Base-by-base conservation (phyloP, 2,797 vertebrate species). In the Myotis vivesi region DNA sequence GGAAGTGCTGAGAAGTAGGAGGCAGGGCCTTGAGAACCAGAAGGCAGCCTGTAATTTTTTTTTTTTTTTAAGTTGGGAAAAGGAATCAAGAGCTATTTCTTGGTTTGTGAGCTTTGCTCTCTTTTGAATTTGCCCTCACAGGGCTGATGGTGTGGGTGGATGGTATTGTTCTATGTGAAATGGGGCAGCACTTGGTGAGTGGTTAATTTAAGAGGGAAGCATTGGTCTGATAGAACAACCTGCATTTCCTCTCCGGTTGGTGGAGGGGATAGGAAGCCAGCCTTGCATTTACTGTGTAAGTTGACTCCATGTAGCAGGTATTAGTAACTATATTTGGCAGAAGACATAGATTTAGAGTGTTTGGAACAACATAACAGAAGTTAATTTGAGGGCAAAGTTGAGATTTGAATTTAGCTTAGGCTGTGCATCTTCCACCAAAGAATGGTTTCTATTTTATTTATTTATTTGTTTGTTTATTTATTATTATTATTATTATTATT, bases 101-200 rank as follows among this genome's bases (percentile, higher is more conserved):
- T 81, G 59, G 57, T 76, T 83, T 77, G 36, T 69, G 79, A 95
- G 87, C 55, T 87, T 13, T 94, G 75, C 92, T 87, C 5, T 25
- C 36, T 2, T 93, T 97, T 71, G 69, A 91, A 41, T 79, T 93
- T 97, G 90, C 90, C 88, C 95, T 94, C 69, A 44, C 80, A 92
- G 72, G 88, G 82, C 86, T 87, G 89, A 44, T 33, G 72, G 55
- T 79, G 92, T 97, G 95, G 96, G 95, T 71, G 94, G 95, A 87
- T 49, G 41, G 72, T 80, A 94, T 93, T 95, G 80, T 94, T 94
- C 6, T 25, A 71, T 49, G 7, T 53, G 85, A 96, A 97, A 44
- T 84, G 92, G 86, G 88, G 75, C 89, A 95, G 82, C 94, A 66
- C 81, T 96, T 71, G 88, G 94, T 22, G 84, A 95, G 93, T 75